Evolutionary conservation across 2,113 vertebrate species (phyloP), one percentile per base, ranked within the genome.

Genomic region (Oryzias celebensis): DNA sequence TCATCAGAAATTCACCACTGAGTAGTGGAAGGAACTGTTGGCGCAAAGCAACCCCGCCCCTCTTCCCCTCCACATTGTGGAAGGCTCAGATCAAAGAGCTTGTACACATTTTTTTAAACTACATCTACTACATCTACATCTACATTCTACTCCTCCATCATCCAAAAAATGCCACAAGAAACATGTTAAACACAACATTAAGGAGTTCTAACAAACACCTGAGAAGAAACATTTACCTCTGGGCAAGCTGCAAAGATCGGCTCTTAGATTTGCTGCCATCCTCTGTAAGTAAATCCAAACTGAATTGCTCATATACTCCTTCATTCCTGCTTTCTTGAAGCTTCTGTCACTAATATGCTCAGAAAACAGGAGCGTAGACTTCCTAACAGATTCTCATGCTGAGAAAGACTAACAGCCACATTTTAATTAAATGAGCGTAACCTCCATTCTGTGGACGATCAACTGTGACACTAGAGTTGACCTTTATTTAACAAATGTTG

Each of bases 201-300:
- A 71, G 49, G 49, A 69, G 74, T 78, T 82, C 57, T 85, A 75
- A 82, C 2, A 51, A n/a, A 1, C 16, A 12, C 26, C 23, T 51
- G 74, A 71, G 58, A 77, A 60, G 28, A 84, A 71, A 58, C 46
- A 80, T 85, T 83, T 70, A 52, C 55, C 52, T 73, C 48, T 61
- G 69, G 47, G 53, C 61, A 53, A 73, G 55, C 61, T 67, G 68
- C 46, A 69, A n/a, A 52, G 72, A 83, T 54, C 15, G 26, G 58
- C 14, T 22, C 36, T 12, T 2, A 36, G 36, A 36, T 8, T 36
- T 18, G 15, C 20, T 52, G 53, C 54, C 28, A 52, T 10, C 3
- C 23, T 7, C 3, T 64, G 58, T 71, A 20, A 20, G 20, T 20
- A 20, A 20, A 20, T 20, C 20, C 20, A 20, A 20, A 1, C 1